Conservation (phyloP, 2,113 vertebrate species). For the Cardinalis cardinalis region DNA sequence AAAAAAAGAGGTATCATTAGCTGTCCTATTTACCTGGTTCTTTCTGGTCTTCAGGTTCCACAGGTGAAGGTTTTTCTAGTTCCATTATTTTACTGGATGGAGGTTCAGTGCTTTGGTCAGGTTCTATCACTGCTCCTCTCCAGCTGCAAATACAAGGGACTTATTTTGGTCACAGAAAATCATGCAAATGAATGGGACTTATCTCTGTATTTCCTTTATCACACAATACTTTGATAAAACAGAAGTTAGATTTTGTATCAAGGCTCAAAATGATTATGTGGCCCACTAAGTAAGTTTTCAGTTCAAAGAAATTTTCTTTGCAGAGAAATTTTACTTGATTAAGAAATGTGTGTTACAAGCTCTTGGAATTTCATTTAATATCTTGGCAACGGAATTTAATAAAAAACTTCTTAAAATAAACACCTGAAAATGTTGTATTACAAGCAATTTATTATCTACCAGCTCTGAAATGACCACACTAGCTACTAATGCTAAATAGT, state of each 20-base stretch:
- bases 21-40: slow-evolving; percentile 67
- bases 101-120: slow-evolving; percentile 72
- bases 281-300: background rate
- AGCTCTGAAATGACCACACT: background rate
- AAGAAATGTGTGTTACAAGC: background rate
- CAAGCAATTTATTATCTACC: background rate
- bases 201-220: background rate
- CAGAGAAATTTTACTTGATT: background rate
- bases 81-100: slow-evolving; percentile 65
- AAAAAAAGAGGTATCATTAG: background rate
- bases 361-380: background rate
- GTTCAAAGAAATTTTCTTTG: background rate
- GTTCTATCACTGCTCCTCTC: slow-evolving; percentile 83
- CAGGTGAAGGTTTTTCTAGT: slow-evolving; percentile 49
- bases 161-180: background rate
- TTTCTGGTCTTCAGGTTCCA: slow-evolving; percentile 21
- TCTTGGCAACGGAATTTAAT: background rate
- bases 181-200: background rate
- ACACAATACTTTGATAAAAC: background rate
- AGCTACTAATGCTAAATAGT: background rate
- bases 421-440: background rate
- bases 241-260: background rate
- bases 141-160: slow-evolving; percentile 68
- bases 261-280: background rate
- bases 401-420: background rate